Percentiles rank a stretch among this genome's conserved stretches.
phyloP scores from a whole-genome alignment of 2,113 vertebrate genomes.

The Callospermophilus lateralis region DNA sequence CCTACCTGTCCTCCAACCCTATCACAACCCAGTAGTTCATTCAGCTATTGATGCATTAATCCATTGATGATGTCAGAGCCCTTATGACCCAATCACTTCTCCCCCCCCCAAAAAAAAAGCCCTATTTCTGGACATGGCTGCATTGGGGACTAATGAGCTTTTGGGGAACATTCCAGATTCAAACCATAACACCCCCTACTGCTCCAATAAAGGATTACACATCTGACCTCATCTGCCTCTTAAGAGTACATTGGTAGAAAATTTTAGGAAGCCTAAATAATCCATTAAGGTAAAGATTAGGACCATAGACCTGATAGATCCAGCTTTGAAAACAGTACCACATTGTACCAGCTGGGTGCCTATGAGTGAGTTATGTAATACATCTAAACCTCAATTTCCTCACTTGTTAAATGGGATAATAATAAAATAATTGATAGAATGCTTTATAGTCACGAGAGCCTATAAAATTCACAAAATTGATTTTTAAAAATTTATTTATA shows the following conservation, averaged over 20 bases:
- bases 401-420: neutral
- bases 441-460: neutral
- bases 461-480: constrained; percentile 19
- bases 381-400: neutral
- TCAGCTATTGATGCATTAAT: neutral
- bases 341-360: neutral
- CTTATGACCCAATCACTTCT: neutral
- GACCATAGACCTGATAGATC: neutral
- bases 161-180: neutral
- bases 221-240: neutral
- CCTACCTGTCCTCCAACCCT: too few species aligned
- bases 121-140: neutral
- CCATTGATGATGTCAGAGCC: neutral
- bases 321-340: neutral
- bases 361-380: neutral
- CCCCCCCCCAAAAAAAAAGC: neutral
- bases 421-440: constrained; percentile 20
- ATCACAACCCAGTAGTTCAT: neutral
- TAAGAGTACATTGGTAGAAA: neutral
- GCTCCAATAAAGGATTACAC: neutral
- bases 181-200: neutral
- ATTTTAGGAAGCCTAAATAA: neutral
- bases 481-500: constrained; percentile 49
- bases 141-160: neutral
- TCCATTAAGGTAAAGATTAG: neutral